phyloP scores from a whole-genome alignment of 1,140 invertebrate genomes.

The Yoshiicerus persimilis region DNA sequence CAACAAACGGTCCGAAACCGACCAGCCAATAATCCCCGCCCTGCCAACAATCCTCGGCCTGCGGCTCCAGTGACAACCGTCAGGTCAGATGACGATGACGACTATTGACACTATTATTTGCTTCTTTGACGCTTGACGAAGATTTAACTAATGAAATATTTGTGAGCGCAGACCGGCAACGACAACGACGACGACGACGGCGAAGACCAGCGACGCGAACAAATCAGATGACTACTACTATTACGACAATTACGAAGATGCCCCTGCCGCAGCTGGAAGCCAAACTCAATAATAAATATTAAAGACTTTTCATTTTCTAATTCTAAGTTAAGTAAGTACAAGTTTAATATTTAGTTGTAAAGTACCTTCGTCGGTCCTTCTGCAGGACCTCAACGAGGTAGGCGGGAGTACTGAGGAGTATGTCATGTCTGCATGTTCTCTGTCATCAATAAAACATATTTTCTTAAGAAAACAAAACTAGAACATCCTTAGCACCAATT shows the following conservation, averaged over 20 bases:
- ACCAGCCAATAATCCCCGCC: neutral
- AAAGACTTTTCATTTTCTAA: neutral
- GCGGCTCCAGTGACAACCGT: neutral
- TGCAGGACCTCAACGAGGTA: neutral
- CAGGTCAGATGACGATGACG: neutral
- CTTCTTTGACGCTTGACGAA: neutral
- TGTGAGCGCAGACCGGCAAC: neutral
- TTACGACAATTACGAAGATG: conserved; percentile 45
- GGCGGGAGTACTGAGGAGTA: neutral
- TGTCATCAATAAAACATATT: neutral
- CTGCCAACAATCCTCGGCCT: neutral
- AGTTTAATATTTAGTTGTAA: neutral
- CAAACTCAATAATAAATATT: conserved; percentile 11
- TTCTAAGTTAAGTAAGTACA: neutral
- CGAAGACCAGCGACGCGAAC: neutral
- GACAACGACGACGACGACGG: conserved; percentile 33
- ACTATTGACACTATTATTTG: neutral
- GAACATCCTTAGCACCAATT: neutral
- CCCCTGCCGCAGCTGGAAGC: neutral
- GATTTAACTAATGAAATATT: neutral
- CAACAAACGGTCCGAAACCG: neutral
- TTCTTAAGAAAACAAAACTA: neutral
- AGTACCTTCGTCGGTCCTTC: neutral
- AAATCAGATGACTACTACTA: conserved; percentile 43
- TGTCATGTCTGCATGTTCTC: neutral